Base-by-base conservation (phyloP, 2,888 invertebrate genomes). In the Cryptus viduatorius region DNA sequence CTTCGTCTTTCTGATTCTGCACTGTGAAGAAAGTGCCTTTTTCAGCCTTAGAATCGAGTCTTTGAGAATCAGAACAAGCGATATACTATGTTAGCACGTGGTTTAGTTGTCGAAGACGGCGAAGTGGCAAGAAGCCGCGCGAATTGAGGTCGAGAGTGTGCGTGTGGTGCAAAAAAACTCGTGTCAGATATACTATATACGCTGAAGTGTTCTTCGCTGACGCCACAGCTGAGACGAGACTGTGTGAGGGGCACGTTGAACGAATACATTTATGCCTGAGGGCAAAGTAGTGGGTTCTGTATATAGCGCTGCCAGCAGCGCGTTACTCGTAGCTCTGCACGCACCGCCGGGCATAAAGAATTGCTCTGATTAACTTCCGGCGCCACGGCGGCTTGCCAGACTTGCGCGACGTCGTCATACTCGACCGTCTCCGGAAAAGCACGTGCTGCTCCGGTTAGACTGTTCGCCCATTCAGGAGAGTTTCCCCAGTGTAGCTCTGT, bases 281-380 rank as follows among this genome's bases (percentile, higher is more conserved):
- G 44, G n/a, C 19, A 64, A 61, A 72, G 48, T 44, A 56, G 37
- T 8, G 69, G 50, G 24, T 53, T 61, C 69, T 50, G 37, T 53
- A 14, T 19, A 59, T n/a, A 44, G 12, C 59, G 46, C 42, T 71
- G 46, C 42, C 65, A 80, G 87, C 71, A 86, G 86, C 83, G 86
- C 83, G 84, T 87, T 88, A 83, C 87, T 81, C 75, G 75, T 69
- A 77, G 84, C 83, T 86, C 48, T 24, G 59, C 79, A 84, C 82
- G 87, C 85, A 85, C 87, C 82, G 86, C 76, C 83, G 77, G 85
- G 85, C 87, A 88, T 86, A 86, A 89, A 89, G 88, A 89, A 89
- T 88, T 86, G 88, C 87, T 88, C 87, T 88, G 89, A 89, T 90
- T 90, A 90, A 89, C 87, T 89, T 87, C 82, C 87, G 80, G 86